Evolutionary conservation across 1,140 invertebrate species (phyloP), one percentile per base, ranked within the genome.

Genomic region (Drosophila takahashii): DNA sequence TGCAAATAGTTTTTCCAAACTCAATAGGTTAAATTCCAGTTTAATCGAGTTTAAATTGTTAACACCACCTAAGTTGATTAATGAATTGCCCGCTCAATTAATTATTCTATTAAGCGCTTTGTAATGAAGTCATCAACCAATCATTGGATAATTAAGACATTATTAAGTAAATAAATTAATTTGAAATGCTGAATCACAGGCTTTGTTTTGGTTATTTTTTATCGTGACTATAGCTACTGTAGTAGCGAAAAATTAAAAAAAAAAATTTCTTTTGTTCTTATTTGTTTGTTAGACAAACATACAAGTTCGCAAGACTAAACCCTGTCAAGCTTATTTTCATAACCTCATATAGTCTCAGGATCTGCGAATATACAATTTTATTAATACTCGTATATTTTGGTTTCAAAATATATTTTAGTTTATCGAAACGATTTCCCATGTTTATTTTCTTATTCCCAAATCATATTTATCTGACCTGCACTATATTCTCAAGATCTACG

Each of bases 101-200:
- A 75, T 65, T 64, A 53, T 57, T 75, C 45, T 27, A 75, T 58
- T 51, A 47, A 58, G 39, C 41, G 59, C 26, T 65, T 47, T 37
- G 34, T 75, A 75, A 75, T 75, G 51, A 65, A 75, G 45, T 75
- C 72, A 75, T 75, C 57, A 53, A 18, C 41, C 29, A 44, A 45
- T 45, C 32, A 45, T 44, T 44, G 6, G n/a, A 69, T 69, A 70
- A 70, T 69, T 47, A 56, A 69, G 50, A 13, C 18, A 51, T 64
- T 34, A 44, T 36, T 16, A 36, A 64, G 29, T 60, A 36, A 34
- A 62, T 59, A 42, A 42, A 32, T 42, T 27, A 9, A 36, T 44
- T 18, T 16, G n/a, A 64, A 32, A 15, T 13, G 39, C 37, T 44
- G 39, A 64, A 34, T 64, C 53, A 44, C 27, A 16, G 13, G 5